Evolutionary conservation across 2,797 vertebrate genomes (phyloP).

Genomic region (Lepilemur septentrionalis): DNA sequence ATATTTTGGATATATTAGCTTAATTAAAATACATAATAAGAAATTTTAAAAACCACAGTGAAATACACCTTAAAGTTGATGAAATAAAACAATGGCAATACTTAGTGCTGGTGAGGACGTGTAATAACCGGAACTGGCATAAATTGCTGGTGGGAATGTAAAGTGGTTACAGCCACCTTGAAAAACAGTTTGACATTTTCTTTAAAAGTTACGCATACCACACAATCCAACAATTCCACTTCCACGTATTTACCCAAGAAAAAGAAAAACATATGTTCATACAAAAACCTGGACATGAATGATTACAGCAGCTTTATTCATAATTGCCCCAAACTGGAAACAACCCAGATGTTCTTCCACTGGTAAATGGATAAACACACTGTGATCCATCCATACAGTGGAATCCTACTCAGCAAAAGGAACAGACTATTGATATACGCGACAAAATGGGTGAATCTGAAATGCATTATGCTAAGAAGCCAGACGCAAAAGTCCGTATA

Average conservation of each 20-base stretch:
- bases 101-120: neutral
- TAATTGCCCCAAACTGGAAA: slow-evolving; percentile 44
- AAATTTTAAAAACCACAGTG: neutral
- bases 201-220: neutral
- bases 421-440: neutral
- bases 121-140: neutral
- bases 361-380: neutral
- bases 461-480: neutral
- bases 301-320: slow-evolving; percentile 29
- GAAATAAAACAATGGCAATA: neutral
- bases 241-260: slow-evolving; percentile 42
- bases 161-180: neutral
- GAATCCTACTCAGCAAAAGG: neutral
- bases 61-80: neutral
- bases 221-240: neutral
- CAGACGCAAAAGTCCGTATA: neutral
- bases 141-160: neutral
- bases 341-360: slow-evolving; percentile 21
- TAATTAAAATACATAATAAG: neutral
- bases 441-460: neutral
- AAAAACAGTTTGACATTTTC: neutral
- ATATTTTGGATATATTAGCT: neutral
- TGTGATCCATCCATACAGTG: neutral
- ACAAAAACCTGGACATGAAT: slow-evolving; percentile 25
- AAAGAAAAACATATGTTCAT: slow-evolving; percentile 48